These are phyloP conservation scores for Thaumatotibia leucotreta DNA, from an alignment of 1,140 invertebrate genomes.

Conservation along the genomic window DNA sequence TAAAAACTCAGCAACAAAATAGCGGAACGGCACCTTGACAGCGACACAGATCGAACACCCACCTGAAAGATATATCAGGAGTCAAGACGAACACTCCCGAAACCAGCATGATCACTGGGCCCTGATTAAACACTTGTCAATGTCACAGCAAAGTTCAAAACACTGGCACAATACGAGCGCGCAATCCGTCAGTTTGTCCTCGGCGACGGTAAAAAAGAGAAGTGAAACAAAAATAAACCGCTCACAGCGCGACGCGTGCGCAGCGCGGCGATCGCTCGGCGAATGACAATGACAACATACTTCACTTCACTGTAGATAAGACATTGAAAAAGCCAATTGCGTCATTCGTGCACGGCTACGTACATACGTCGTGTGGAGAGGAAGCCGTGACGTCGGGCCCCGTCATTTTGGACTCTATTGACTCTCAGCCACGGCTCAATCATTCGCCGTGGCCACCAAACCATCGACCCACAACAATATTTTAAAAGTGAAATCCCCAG, in stretches of 20 bases:
- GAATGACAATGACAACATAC: conserved; percentile 74
- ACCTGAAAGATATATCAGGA: conserved; percentile 64
- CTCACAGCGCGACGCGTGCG: conserved; percentile 48
- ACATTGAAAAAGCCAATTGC: conserved; percentile 76
- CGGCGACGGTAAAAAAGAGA: conserved; percentile 60
- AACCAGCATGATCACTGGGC: conserved; percentile 56
- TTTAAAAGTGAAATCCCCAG: conserved; percentile 10
- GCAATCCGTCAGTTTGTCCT: conserved; percentile 66
- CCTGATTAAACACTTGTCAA: conserved; percentile 42
- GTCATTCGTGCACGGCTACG: conserved; percentile 65
- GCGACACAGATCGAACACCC: conserved; percentile 55
- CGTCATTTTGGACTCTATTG: conserved; percentile 66
- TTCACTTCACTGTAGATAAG: conserved; percentile 61
- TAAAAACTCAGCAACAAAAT: conserved; percentile 12
- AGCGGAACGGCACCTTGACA: conserved; percentile 24
- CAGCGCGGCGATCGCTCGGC: conserved; percentile 55
- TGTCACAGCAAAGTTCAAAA: conserved; percentile 62
- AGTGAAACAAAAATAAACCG: conserved; percentile 57
- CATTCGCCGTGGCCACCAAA: neutral
- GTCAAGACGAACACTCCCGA: conserved; percentile 69
- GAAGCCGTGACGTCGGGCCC: conserved; percentile 61
- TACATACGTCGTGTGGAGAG: conserved; percentile 52
- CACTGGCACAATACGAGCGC: conserved; percentile 58
- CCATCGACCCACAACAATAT: conserved; percentile 8
- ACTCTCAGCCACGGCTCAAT: conserved; percentile 21